phyloP scores from a whole-genome alignment of 2,113 vertebrate species.

The Spermophilus dauricus region DNA sequence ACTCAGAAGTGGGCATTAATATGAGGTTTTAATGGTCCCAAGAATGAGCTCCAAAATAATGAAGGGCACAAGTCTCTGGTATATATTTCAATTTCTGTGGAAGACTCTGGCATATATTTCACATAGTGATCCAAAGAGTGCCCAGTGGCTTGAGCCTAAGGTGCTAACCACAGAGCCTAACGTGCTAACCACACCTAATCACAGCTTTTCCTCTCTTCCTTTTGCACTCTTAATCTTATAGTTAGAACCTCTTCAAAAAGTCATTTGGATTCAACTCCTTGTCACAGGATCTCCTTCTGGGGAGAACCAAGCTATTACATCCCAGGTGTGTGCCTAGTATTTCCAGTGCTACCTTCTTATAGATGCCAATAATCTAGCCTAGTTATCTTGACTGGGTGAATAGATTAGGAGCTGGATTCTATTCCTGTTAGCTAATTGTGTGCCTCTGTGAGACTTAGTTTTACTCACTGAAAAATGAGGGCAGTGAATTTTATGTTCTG shows the following conservation, averaged over 20 bases:
- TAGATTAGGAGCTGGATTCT: background rate
- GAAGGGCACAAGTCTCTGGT: background rate
- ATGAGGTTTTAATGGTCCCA: background rate
- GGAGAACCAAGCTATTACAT: background rate
- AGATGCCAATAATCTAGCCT: background rate
- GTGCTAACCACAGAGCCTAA: too few relatives aligned
- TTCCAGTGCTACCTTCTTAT: background rate
- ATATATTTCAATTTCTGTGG: background rate
- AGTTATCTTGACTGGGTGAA: background rate
- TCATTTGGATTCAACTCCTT: background rate
- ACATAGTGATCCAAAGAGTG: background rate
- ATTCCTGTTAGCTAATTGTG: background rate
- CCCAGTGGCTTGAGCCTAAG: background rate
- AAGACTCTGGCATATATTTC: background rate
- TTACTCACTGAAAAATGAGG: background rate
- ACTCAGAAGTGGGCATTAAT: background rate
- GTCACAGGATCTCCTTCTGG: background rate
- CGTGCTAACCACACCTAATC: background rate
- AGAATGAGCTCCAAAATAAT: background rate
- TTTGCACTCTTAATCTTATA: background rate
- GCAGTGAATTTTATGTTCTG: background rate
- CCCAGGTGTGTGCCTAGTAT: background rate
- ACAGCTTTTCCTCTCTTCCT: background rate
- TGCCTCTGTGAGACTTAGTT: background rate
- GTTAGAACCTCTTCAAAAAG: background rate